Percentiles rank a stretch among this genome's conserved stretches.
phyloP scores from a whole-genome alignment of 2,888 invertebrate species.

The Thysanoteuthis rhombus region DNA sequence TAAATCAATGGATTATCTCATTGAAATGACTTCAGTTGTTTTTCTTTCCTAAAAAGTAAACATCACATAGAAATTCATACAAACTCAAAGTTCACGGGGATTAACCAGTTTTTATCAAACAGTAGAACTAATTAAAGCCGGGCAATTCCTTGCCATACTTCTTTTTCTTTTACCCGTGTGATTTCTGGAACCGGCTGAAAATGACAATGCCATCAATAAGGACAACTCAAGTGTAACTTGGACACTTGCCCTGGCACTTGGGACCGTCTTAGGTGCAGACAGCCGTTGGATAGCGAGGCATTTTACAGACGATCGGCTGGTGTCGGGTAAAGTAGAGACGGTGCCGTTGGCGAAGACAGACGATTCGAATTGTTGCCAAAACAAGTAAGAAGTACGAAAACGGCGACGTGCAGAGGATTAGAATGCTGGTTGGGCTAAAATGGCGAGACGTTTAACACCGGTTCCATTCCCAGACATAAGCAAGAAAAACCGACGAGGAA shows the following conservation, averaged over 20 bases:
- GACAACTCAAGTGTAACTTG: not conserved
- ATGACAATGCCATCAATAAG: not conserved
- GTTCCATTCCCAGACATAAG: not conserved
- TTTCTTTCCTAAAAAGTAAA: too few species aligned
- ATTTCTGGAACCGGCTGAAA: not conserved
- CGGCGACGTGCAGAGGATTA: not conserved
- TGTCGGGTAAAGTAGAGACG: not conserved
- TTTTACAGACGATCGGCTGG: not conserved
- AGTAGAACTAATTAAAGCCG: not conserved
- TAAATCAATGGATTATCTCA: too few species aligned
- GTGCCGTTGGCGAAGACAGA: not conserved
- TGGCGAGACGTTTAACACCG: not conserved
- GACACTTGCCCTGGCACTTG: slow-evolving; percentile 12
- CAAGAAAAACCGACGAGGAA: not conserved
- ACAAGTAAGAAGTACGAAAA: not conserved
- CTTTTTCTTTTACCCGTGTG: not conserved
- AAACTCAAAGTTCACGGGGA: too few species aligned
- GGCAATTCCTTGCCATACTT: not conserved
- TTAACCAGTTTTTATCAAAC: too few species aligned
- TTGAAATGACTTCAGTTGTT: too few species aligned
- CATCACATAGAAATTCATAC: too few species aligned
- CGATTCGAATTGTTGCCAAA: not conserved
- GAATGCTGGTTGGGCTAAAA: not conserved
- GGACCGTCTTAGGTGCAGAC: not conserved
- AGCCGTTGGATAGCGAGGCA: not conserved